Conservation (phyloP, 1,140 invertebrate species). For the Epicauta chinensis region DNA sequence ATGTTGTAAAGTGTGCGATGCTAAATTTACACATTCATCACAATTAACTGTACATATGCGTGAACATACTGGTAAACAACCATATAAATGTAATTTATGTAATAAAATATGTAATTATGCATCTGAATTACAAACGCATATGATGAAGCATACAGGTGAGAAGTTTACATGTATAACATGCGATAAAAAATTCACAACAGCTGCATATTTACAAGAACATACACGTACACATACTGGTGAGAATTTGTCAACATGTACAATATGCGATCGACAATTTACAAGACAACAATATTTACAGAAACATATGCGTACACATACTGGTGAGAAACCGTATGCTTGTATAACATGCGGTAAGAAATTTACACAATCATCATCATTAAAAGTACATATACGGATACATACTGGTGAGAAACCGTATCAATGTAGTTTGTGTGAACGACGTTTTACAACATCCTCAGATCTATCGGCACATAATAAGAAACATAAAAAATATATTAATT, state of each 20-base stretch:
- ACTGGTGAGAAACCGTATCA: conserved; percentile 53
- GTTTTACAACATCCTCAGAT: conserved; percentile 53
- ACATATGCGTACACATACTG: conserved; percentile 50
- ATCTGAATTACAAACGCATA: conserved; percentile 74
- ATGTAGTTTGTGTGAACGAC: conserved; percentile 47
- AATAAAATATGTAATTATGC: conserved; percentile 70
- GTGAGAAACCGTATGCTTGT: conserved; percentile 75
- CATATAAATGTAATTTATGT: conserved; percentile 60
- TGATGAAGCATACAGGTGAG: conserved; percentile 68
- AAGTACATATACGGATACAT: conserved; percentile 58
- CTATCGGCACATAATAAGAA: conserved; percentile 58
- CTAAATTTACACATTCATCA: conserved; percentile 52
- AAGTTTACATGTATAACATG: conserved; percentile 49
- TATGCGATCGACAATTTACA: conserved; percentile 47
- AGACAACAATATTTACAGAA: conserved; percentile 40
- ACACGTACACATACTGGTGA: conserved; percentile 32
- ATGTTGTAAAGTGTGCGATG: conserved; percentile 43
- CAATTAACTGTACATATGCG: conserved; percentile 60
- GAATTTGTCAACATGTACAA: conserved; percentile 44
- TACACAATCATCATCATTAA: conserved; percentile 55
- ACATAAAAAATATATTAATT: conserved; percentile 48
- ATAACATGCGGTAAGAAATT: conserved; percentile 70
- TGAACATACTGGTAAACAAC: conserved; percentile 66
- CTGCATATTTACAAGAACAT: conserved; percentile 35
- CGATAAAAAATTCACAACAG: conserved; percentile 37